Evolutionary conservation across 2,888 invertebrate genomes (phyloP).

Genomic region (Drosophila melanosoma): DNA sequence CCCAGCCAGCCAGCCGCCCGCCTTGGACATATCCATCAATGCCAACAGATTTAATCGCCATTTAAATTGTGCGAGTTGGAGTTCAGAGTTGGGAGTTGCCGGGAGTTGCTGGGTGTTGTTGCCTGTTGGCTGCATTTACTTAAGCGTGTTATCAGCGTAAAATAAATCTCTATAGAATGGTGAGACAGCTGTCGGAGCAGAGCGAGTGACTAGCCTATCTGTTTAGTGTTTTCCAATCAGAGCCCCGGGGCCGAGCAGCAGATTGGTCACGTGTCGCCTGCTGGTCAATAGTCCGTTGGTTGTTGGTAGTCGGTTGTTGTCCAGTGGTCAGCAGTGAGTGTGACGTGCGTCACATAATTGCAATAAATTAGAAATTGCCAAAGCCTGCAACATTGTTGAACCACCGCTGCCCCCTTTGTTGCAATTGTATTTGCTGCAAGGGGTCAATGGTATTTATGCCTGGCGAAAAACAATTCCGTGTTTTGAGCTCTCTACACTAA

Average conservation of each 20-base stretch:
- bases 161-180: conserved; percentile 76
- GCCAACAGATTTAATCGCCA: conserved; percentile 83
- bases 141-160: conserved; percentile 80
- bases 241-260: conserved; percentile 48
- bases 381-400: conserved; percentile 69
- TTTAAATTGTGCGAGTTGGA: conserved; percentile 77
- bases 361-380: conserved; percentile 82
- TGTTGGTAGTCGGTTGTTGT: conserved; percentile 3
- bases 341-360: conserved; percentile 82
- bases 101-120: conserved; percentile 24
- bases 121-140: conserved; percentile 71
- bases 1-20: conserved; percentile 34
- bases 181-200: conserved; percentile 41
- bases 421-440: conserved; percentile 12
- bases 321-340: conserved; percentile 65
- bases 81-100: conserved; percentile 37
- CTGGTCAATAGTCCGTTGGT: conserved; percentile 34
- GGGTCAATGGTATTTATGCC: conserved; percentile 22
- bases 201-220: conserved; percentile 56
- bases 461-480: not conserved
- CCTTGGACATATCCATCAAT: conserved; percentile 82
- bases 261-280: conserved; percentile 59
- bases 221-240: conserved; percentile 81
- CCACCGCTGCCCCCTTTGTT: conserved; percentile 6
- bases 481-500: not conserved